Base-by-base conservation (phyloP, 2,797 vertebrate genomes). In the Phoeniculus purpureus region DNA sequence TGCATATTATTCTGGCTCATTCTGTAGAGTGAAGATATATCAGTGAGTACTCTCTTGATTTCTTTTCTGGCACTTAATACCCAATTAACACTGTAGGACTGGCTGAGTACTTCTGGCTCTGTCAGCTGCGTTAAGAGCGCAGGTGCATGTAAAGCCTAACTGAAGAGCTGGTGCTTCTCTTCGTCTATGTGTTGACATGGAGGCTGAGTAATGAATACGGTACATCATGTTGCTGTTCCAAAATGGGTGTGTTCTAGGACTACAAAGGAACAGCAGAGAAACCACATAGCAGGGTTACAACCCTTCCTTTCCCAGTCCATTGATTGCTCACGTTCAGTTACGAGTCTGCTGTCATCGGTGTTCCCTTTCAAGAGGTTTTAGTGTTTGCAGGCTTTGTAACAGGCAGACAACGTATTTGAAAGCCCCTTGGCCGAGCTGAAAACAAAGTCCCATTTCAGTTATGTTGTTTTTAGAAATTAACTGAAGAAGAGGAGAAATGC, bases 381-480 rank as follows among this genome's bases (percentile, higher is more conserved):
- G 5, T 34, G 7, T 37, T 61, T 70, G 19, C 34, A 70, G 52
- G 27, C 84, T 48, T 90, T 81, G 29, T 31, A 82, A 66, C 26
- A 85, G 12, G 37, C 40, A 77, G 20, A 15, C 60, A 83, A n/a
- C 59, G 29, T 45, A 88, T 90, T 59, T 64, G 54, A 90, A 82
- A 20, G 90, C 14, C n/a, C 25, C 15, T 83, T 94, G 31, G 54
- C 18, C 71, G 22, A 90, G 37, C 12, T 81, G 22, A 81, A 94
- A 91, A 87, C 62, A 87, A 87, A 50, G 3, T 15, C 12, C 65
- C 14, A 71, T 60, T 79, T 94, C 23, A 81, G 5, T 95, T 91
- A 83, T 21, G 9, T 23, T 77, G 77, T 78, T 90, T 92, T 90
- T 71, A 81, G 72, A 11, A 29, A 65, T 79, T 78, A 77, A 70